Evolutionary conservation across 2,113 vertebrate genomes (phyloP), one percentile per base, ranked within the genome.

Genomic region (Penelope pileata): DNA sequence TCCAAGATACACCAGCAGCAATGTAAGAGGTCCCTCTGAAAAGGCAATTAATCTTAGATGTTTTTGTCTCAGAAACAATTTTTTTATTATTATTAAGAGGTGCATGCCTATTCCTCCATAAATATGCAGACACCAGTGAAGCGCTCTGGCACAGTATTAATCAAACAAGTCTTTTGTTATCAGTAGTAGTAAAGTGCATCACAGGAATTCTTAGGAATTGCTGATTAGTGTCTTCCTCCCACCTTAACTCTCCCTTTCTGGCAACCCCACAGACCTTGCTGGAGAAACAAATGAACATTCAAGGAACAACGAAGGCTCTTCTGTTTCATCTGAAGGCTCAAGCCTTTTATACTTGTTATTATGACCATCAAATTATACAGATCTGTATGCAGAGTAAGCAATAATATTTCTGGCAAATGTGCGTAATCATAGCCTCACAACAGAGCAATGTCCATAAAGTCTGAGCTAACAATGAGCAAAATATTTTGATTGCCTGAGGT

Each of bases 201-300:
- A 30, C 2, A 12, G 16, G 36, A 70, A 70, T n/a, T 58, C 68
- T 40, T 8, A 24, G 12, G 34, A 91, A 75, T 27, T 6, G 21
- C 0, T 34, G 10, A 70, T 56, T 62, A 74, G 11, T 3, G 18
- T 38, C n/a, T 67, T 45, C 48, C n/a, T 68, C 34, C 48, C 27
- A 76, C 36, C 15, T 10, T 15, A 9, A 17, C 51, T 75, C 36
- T 10, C 18, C 40, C 58, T 56, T 74, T 60, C 74, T 87, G 58
- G 26, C 48, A 90, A 22, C 0, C 6, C 21, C 12, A 26, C 8
- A 75, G 40, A 11, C 11, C 10, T 7, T 56, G 19, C 1, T 2
- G 27, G 18, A 62, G 4, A 93, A 79, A 76, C 9, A 32, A 88
- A 66, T 3, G 4, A 59, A 66, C 26, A 45, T 23, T 63, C 36